Evolutionary conservation across 2,888 invertebrate species (phyloP), one percentile per base, ranked within the genome.

Genomic region (Agrochola macilenta): DNA sequence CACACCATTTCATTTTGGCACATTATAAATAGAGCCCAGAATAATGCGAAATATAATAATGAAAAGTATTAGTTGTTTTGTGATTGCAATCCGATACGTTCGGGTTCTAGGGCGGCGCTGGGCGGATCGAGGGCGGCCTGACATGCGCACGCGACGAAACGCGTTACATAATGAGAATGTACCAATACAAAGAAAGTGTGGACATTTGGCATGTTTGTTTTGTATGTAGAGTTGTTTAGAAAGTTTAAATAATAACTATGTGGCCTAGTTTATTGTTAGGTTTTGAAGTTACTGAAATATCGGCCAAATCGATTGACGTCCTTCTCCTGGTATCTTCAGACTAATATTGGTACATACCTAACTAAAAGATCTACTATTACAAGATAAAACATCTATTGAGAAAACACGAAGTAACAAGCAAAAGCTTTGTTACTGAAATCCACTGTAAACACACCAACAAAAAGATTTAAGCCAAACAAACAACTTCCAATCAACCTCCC

Each of bases 141-240:
- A 90, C 93, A 92, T 95, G 96, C 94, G 95, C 94, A 92, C 91
- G 95, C 95, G 95, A 90, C 91, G 75, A 76, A 84, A 76, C 49
- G 70, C 35, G 71, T 76, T 77, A 65, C 68, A 76, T 79, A 82
- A 84, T 84, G 69, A 78, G 78, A 83, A 65, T 84, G 82, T 82
- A 68, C 82, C 82, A 87, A 86, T 86, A 86, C 84, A 89, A 83
- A 79, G 84, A 87, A 87, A 89, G 86, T 88, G 79, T 82, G 80
- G 74, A 84, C 85, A 84, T 80, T 89, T 72, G 72, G 66, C 77
- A n/a, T 76, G 86, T 73, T 72, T 76, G 64, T 65, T 69, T 63
- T 58, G 26, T 30, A 43, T 74, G 68, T 65, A 60, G 26, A 83
- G 14, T 39, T 39, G 23, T 30, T 70, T 75, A 39, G 74, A 74